Conservation (phyloP, 1,140 invertebrate species). For the Drosophila sp. region DNA sequence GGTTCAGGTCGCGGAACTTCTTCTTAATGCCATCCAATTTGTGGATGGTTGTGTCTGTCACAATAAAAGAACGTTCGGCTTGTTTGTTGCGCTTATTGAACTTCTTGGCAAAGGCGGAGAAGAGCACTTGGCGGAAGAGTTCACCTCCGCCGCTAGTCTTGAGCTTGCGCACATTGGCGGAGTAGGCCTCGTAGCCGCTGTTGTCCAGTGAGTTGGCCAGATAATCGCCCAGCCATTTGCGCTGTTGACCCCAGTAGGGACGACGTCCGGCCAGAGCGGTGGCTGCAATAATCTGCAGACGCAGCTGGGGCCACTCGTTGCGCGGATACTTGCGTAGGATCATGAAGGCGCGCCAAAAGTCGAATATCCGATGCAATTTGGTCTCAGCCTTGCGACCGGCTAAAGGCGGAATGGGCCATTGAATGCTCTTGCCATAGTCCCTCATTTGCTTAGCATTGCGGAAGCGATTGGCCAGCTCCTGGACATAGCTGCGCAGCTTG, state of each 20-base stretch:
- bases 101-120: constrained; percentile 87
- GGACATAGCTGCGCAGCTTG: constrained; percentile 92
- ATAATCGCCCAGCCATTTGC: constrained; percentile 97
- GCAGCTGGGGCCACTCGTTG: constrained; percentile 94
- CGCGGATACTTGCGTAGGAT: constrained; percentile 91
- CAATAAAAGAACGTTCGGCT: constrained; percentile 92
- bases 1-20: constrained; percentile 94
- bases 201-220: constrained; percentile 91
- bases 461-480: constrained; percentile 87
- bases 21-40: constrained; percentile 92
- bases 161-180: constrained; percentile 88
- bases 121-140: constrained; percentile 86
- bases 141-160: constrained; percentile 86
- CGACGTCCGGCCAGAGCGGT: constrained; percentile 90
- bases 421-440: constrained; percentile 91
- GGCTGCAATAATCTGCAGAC: constrained; percentile 90
- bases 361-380: constrained; percentile 84
- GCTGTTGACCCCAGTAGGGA: constrained; percentile 90
- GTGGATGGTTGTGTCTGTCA: constrained; percentile 94
- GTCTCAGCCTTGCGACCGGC: constrained; percentile 85
- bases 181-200: constrained; percentile 88
- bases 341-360: constrained; percentile 94
- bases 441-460: constrained; percentile 85
- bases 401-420: constrained; percentile 92
- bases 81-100: constrained; percentile 92